Conservation (phyloP, 2,888 invertebrate species). For the Metellina segmentata region DNA sequence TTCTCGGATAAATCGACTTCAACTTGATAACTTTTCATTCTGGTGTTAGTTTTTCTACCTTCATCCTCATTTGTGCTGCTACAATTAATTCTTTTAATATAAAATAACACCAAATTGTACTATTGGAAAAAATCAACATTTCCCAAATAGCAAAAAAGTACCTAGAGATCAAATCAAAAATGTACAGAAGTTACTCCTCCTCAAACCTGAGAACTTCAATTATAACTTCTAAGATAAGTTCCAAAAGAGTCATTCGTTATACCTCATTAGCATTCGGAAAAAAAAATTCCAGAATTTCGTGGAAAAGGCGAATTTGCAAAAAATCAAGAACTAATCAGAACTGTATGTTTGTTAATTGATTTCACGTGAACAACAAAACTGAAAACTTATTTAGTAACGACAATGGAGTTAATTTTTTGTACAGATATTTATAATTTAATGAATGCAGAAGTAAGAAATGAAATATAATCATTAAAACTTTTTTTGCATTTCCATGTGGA, state of each 20-base stretch:
- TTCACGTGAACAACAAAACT: slow-evolving; percentile 6
- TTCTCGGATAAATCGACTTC: no score
- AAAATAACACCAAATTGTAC: no score
- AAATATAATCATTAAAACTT: slow-evolving; percentile 52
- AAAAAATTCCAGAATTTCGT: background rate
- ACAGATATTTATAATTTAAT: slow-evolving; percentile 60
- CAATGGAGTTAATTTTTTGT: slow-evolving; percentile 55
- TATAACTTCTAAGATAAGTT: slow-evolving; percentile 47
- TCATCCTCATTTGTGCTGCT: no score
- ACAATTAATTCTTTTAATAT: no score
- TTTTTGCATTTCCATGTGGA: background rate
- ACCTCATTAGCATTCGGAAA: slow-evolving; percentile 20
- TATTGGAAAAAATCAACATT: no score
- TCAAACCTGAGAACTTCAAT: slow-evolving; percentile 28
- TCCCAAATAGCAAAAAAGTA: no score
- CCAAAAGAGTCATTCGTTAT: slow-evolving; percentile 10
- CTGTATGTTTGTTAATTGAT: slow-evolving; percentile 52
- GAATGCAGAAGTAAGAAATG: slow-evolving; percentile 33
- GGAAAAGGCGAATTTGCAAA: slow-evolving; percentile 24
- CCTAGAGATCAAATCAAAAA: background rate
- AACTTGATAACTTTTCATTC: no score
- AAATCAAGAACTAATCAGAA: slow-evolving; percentile 34
- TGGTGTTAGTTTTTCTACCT: no score
- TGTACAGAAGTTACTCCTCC: background rate
- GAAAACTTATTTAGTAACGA: slow-evolving; percentile 40